phyloP scores from a whole-genome alignment of 1,140 invertebrate species.

The Theocolax elegans region DNA sequence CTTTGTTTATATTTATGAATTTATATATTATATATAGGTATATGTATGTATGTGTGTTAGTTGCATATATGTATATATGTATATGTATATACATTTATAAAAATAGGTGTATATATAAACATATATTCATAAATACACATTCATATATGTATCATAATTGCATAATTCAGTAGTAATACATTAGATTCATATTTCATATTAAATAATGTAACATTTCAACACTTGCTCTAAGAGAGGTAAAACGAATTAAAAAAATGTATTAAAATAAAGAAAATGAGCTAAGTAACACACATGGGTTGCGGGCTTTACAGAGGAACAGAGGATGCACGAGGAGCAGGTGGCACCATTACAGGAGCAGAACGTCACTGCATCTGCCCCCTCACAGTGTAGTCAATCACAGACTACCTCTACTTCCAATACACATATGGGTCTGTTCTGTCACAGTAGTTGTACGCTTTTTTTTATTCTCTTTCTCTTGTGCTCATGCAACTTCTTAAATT shows the following conservation, averaged over 20 bases:
- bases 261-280: slow-evolving; percentile 33
- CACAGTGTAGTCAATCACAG: slow-evolving; percentile 63
- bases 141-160: slow-evolving; percentile 25
- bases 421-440: slow-evolving; percentile 66
- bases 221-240: not conserved
- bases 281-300: slow-evolving; percentile 63
- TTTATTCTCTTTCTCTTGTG: slow-evolving; percentile 35
- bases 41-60: too few species aligned
- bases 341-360: slow-evolving; percentile 60
- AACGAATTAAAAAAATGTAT: slow-evolving; percentile 18
- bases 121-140: too few species aligned
- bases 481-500: slow-evolving; percentile 34
- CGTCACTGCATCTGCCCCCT: slow-evolving; percentile 58
- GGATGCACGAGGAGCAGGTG: slow-evolving; percentile 61
- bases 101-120: too few species aligned
- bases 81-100: too few species aligned
- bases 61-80: too few species aligned
- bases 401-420: slow-evolving; percentile 64
- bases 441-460: slow-evolving; percentile 62
- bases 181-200: slow-evolving; percentile 16
- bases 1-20: too few species aligned
- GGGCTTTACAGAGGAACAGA: slow-evolving; percentile 66
- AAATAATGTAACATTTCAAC: slow-evolving; percentile 14
- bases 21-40: too few species aligned
- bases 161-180: not conserved